A percentile compares a stretch with the other conserved stretches of the same genome.
Conservation (phyloP, 2,888 invertebrate species). For the Neoitamus cyanurus region DNA sequence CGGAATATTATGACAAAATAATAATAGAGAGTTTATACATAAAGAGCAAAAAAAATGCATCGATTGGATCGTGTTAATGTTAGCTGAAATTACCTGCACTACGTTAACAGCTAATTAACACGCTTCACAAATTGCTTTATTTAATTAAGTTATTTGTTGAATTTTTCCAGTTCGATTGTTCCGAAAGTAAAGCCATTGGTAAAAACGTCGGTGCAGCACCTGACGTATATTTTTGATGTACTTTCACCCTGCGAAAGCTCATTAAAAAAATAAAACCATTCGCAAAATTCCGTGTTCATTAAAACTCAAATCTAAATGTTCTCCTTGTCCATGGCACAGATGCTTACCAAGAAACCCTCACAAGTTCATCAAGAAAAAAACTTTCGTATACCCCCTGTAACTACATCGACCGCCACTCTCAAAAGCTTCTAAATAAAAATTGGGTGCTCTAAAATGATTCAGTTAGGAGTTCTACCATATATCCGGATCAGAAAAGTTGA, state of each 20-base stretch:
- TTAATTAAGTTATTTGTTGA: too few species aligned
- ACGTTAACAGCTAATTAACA: too few species aligned
- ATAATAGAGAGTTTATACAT: too few species aligned
- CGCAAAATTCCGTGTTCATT: not conserved
- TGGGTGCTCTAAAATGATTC: not conserved
- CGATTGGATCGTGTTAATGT: too few species aligned
- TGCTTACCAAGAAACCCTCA: not conserved
- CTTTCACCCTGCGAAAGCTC: too few species aligned
- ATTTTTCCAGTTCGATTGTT: too few species aligned
- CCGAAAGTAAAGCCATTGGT: too few species aligned
- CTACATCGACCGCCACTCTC: not conserved
- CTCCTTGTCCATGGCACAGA: not conserved
- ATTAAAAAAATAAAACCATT: not conserved
- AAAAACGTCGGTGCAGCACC: too few species aligned
- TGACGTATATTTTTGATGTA: not conserved
- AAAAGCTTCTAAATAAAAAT: not conserved
- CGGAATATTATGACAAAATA: too few species aligned
- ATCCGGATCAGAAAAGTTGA: not conserved
- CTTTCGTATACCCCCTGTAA: not conserved
- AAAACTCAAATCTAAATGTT: not conserved
- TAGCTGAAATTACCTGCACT: too few species aligned
- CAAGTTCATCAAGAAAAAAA: not conserved
- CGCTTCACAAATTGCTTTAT: too few species aligned
- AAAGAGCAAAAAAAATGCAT: too few species aligned
- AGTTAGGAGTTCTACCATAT: not conserved